phyloP scores from a whole-genome alignment of 2,797 vertebrate genomes.

The Molossus molossus region DNA sequence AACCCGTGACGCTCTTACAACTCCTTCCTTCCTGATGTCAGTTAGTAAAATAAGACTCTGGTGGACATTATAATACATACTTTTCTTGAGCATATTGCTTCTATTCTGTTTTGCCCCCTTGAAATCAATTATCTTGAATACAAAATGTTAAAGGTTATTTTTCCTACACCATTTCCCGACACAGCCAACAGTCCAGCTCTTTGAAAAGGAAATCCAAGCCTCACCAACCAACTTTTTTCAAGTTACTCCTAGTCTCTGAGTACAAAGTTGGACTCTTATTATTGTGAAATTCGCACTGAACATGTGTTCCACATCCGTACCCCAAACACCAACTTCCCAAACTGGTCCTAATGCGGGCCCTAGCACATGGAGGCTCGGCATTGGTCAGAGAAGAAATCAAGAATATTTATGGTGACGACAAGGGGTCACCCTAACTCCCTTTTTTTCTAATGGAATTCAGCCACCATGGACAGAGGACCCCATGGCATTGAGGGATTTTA shows the following conservation, averaged over 20 bases:
- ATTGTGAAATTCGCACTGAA: background rate
- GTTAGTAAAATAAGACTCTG: background rate
- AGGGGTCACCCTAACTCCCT: background rate
- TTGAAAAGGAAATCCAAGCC: background rate
- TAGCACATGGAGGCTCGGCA: background rate
- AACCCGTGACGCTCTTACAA: background rate
- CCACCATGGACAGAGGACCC: background rate
- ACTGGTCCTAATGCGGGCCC: background rate
- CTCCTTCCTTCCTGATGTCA: slow-evolving; percentile 16
- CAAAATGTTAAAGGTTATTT: background rate
- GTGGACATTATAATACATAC: background rate
- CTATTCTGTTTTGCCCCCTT: background rate
- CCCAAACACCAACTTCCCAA: slow-evolving; percentile 5
- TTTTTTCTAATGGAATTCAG: slow-evolving; percentile 28
- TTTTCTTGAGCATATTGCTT: background rate
- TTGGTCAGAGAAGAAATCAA: background rate
- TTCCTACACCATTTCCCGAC: background rate
- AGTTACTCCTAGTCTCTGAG: slow-evolving; percentile 2
- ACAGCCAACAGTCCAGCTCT: background rate
- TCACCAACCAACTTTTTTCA: background rate
- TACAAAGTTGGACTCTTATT: slow-evolving; percentile 45
- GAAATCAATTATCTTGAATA: background rate
- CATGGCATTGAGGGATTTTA: background rate
- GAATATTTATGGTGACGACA: background rate
- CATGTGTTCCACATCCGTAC: background rate